Evolutionary conservation across 2,797 vertebrate species (phyloP).

Genomic region (Sebastes steindachneri): DNA sequence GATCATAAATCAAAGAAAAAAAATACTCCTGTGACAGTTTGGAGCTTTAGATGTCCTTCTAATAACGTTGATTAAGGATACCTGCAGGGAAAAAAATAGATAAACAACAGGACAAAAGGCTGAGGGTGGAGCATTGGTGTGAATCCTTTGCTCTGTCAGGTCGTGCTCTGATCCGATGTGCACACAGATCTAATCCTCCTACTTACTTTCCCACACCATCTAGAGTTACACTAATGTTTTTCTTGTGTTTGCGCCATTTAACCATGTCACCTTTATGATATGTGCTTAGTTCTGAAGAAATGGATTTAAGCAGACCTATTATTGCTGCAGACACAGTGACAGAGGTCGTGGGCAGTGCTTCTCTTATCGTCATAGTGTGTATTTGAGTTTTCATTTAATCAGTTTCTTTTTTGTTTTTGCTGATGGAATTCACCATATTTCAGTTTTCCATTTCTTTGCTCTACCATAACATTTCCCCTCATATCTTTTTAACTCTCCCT

Average conservation of each 20-base stretch:
- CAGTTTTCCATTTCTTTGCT: neutral
- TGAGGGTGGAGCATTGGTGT: neutral
- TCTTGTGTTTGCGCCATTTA: constrained; percentile 35
- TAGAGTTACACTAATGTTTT: constrained; percentile 51
- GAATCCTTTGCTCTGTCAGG: neutral
- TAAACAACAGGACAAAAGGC: constrained; percentile 9
- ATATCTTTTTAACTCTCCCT: neutral
- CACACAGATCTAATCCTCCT: constrained; percentile 37
- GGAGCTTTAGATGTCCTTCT: neutral
- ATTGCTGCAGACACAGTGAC: constrained; percentile 7
- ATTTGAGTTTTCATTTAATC: neutral
- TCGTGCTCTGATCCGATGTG: constrained; percentile 23
- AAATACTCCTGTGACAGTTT: neutral
- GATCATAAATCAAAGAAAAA: neutral
- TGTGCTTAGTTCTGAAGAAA: constrained; percentile 7
- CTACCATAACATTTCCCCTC: neutral
- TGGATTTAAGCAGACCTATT: neutral
- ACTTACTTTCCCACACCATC: constrained; percentile 43
- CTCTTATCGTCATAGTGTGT: neutral
- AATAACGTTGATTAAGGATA: constrained; percentile 6
- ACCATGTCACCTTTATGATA: constrained; percentile 33
- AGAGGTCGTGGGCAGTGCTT: neutral
- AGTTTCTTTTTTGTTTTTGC: neutral
- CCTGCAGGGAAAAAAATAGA: neutral
- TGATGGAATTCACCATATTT: neutral